phyloP scores from a whole-genome alignment of 2,888 invertebrate species.

The Bruchidius siliquastri region DNA sequence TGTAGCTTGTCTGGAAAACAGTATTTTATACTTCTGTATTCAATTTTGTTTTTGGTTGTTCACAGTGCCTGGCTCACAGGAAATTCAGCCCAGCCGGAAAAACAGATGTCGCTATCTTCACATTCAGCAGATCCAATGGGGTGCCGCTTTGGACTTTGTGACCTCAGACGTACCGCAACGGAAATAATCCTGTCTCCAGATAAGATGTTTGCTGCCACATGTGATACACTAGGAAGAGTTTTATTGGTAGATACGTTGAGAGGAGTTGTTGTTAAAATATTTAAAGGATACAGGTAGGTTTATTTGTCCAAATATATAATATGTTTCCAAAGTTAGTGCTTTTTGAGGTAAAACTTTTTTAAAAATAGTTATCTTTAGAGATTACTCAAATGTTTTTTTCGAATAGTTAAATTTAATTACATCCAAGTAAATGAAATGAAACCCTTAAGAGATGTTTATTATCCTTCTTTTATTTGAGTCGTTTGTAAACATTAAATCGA shows the following conservation, averaged over 20 bases:
- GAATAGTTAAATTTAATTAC: no score
- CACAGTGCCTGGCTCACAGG: conserved; percentile 53
- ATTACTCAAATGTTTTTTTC: no score
- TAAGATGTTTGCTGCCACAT: conserved; percentile 71
- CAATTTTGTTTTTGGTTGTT: conserved; percentile 1
- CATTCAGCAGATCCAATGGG: conserved; percentile 69
- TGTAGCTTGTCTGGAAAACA: neutral
- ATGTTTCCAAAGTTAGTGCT: no score
- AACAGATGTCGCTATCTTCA: conserved; percentile 41
- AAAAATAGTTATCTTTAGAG: no score
- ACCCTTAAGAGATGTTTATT: no score
- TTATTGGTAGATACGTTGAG: conserved; percentile 76
- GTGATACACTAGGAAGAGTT: conserved; percentile 85
- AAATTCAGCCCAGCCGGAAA: conserved; percentile 47
- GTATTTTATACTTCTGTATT: neutral
- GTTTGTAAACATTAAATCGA: no score
- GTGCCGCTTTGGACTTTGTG: conserved; percentile 77
- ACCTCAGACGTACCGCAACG: conserved; percentile 70
- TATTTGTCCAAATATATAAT: no score
- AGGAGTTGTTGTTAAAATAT: conserved; percentile 77
- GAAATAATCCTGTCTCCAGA: conserved; percentile 76
- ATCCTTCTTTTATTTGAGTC: no score
- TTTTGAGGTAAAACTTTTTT: no score
- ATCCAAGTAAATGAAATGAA: no score
- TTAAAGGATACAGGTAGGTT: conserved; percentile 65